Evolutionary conservation across 2,888 invertebrate genomes (phyloP), one percentile per base, ranked within the genome.

Genomic region (Plutella xylostella): DNA sequence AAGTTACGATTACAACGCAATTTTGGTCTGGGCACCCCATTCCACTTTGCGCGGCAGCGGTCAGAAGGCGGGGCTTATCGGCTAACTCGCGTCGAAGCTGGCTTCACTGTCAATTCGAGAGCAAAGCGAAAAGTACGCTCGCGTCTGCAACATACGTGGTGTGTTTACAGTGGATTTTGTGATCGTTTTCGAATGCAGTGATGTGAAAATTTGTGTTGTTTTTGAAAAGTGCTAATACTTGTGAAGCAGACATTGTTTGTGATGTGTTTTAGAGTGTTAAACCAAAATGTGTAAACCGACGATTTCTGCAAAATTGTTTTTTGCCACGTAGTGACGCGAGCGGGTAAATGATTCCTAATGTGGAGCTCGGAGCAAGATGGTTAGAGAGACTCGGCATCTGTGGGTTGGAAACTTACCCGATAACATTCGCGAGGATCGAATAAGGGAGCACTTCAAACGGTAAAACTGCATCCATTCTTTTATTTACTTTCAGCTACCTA

Each of bases 351-450:
- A 88, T 89, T 88, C 90, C 91, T 90, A 90, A 93, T 93, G 93
- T 92, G 92, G 93, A 92, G 91, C 91, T 90, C 88, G 91, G 92
- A 91, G 92, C 93, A 96, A 93, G 92, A 98, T 98, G 98, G 97
- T 98, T 92, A 97, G 97, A 93, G 97, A 97, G 96, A 97, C 97
- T 91, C 95, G 97, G 91, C 97, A 98, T 90, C 93, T 98, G 90
- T 97, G 97, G 96, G 96, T 98, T 92, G 97, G 97, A 92, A 97
- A 97, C 92, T 94, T 98, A 92, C 97, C 97, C 92, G 97, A 97
- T 90, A 96, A 95, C 90, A 94, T 96, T 89, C 93, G 95, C 82
- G 96, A 97, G 88, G 96, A 96, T 86, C 92, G 94, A 86, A 94
- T 97, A 88, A 90, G 93, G 89, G 96, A 96, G 87, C 94, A 95